Percentiles rank a stretch among this genome's conserved stretches.
phyloP scores from a whole-genome alignment of 2,888 invertebrate species.

The Cephus pulcher region DNA sequence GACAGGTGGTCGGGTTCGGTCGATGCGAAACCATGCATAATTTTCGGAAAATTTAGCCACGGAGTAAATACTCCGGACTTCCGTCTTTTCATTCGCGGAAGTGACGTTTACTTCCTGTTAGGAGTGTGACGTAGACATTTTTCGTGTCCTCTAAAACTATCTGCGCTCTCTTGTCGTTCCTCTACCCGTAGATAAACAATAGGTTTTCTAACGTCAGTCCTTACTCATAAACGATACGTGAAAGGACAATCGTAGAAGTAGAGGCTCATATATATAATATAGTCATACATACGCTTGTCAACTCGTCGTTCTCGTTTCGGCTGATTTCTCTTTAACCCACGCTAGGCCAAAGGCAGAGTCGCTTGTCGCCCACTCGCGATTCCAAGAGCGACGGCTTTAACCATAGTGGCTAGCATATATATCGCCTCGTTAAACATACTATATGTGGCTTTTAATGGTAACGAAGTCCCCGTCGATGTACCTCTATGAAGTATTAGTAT shows the following conservation, averaged over 20 bases:
- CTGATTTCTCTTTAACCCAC: constrained; percentile 51
- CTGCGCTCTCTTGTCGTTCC: neutral
- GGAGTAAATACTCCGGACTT: neutral
- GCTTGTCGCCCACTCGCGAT: neutral
- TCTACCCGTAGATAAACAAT: neutral
- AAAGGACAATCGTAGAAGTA: neutral
- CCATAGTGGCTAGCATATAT: neutral
- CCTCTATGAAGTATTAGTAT: neutral
- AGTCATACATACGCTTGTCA: neutral
- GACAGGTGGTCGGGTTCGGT: neutral
- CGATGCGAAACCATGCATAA: neutral
- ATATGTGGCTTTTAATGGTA: neutral
- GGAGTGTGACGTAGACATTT: neutral
- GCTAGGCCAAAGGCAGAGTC: constrained; percentile 18
- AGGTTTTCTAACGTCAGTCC: neutral
- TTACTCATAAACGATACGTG: neutral
- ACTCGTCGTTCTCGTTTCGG: constrained; percentile 37
- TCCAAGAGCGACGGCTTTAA: neutral
- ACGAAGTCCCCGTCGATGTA: neutral
- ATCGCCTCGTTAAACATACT: neutral
- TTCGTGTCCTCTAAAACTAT: neutral
- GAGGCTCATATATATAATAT: neutral
- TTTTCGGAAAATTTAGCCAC: neutral
- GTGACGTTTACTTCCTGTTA: neutral
- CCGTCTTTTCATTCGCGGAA: neutral